A percentile compares a stretch with the other conserved stretches of the same genome.
Conservation (phyloP, 1,140 invertebrate species). For the Paralvinella palmiformis region DNA sequence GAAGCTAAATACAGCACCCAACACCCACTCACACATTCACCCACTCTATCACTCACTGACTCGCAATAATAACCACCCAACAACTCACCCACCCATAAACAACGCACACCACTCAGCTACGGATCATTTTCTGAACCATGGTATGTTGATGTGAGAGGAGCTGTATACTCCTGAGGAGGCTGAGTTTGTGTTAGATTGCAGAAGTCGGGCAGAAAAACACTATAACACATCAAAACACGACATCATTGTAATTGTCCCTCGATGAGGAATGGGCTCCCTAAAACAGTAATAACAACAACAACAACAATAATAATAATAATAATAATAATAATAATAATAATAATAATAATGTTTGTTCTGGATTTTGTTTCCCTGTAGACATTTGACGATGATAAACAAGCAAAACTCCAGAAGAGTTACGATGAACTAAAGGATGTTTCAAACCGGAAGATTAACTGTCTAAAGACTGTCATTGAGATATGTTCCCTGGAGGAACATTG, state of each 20-base stretch:
- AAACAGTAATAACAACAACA: not conserved
- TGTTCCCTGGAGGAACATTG: conserved; percentile 3
- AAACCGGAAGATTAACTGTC: conserved; percentile 4
- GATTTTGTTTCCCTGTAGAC: not conserved
- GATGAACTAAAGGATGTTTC: not conserved
- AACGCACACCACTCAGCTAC: too few relatives aligned
- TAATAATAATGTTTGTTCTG: not conserved
- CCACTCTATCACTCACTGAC: too few relatives aligned
- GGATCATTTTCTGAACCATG: too few relatives aligned
- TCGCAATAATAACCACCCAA: too few relatives aligned
- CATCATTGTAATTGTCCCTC: not conserved
- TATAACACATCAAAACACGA: too few relatives aligned
- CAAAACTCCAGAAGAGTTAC: not conserved
- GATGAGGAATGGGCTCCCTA: not conserved
- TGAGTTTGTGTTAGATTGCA: too few relatives aligned
- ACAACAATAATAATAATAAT: not conserved
- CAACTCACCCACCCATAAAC: too few relatives aligned
- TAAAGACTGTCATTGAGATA: not conserved
- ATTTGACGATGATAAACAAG: not conserved
- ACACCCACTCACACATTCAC: too few relatives aligned
- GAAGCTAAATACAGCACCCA: too few relatives aligned
- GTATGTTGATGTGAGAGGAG: too few relatives aligned
- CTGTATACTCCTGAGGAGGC: too few relatives aligned
- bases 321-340: not conserved
- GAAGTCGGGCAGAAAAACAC: too few relatives aligned